Base-by-base conservation (phyloP, 2,888 invertebrate species). In the Sylvicola fuscatus region DNA sequence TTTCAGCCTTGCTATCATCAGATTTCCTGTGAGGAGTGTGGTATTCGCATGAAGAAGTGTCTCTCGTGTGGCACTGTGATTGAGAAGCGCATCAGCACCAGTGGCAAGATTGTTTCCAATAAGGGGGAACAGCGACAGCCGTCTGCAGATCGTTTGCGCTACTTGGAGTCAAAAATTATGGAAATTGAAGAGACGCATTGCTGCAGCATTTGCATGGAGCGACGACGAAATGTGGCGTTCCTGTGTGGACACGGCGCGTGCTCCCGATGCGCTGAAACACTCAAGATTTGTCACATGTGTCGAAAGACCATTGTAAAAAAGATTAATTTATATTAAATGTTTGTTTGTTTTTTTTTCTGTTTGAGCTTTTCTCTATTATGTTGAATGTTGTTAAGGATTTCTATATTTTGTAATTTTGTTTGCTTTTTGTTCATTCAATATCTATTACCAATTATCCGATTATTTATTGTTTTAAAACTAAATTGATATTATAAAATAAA, bases 161-260 rank as follows among this genome's bases (percentile, higher is more conserved):
- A 62, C 48, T 57, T 82, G 37, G 81, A 81, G 52, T 73, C 72
- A 44, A 76, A 80, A 57, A 74, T 86, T 40, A 78, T 78, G 31
- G 84, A 86, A 57, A 74, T 86, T 44, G 87, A 87, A 52, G 86
- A 87, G 49, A 77, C 80, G 13, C 76, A 80, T 47, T 73, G 75
- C 51, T 87, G 87, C 50, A 74, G 79, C 37, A 86, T 87, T 45
- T 87, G 87, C 53, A 82, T 87, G 84, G 86, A 87, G 49, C 63
- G 81, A 27, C 68, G 72, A 40, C 63, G 78, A 27, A 81, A 82
- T 49, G 77, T 84, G 14, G 84, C 78, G 14, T 87, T 87, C 53
- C 62, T 84, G n/a, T 87, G 87, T 49, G 87, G 87, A 2, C 87
- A 87, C 49, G 77, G 78, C 14, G 78, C 84, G 11, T 87, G 87